Evolutionary conservation across 2,113 vertebrate genomes (phyloP).

Genomic region (Mionectes macconnelli): DNA sequence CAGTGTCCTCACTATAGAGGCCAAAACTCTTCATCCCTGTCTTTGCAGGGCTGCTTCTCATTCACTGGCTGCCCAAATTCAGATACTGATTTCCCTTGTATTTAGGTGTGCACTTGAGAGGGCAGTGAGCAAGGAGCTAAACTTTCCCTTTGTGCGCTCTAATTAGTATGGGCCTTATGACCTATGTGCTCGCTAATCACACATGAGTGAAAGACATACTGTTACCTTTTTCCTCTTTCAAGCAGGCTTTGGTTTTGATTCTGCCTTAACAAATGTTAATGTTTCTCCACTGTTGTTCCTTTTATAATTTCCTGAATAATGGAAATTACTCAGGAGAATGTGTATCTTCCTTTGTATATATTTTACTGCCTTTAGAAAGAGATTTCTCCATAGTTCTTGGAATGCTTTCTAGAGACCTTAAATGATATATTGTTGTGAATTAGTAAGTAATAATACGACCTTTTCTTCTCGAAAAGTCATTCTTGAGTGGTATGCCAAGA

Average conservation of each 20-base stretch:
- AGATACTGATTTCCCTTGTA: not conserved
- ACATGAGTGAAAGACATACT: not conserved
- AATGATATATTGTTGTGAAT: not conserved
- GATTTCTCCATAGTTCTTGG: not conserved
- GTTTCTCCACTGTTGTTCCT: not conserved
- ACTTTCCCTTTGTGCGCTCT: not conserved
- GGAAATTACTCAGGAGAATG: not conserved
- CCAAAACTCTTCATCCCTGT: not conserved
- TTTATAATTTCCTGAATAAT: not conserved
- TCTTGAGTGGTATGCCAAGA: not conserved
- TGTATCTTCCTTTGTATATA: not conserved
- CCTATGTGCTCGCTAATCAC: not conserved
- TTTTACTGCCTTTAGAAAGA: not conserved
- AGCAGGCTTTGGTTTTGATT: not conserved
- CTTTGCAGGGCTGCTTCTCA: not conserved
- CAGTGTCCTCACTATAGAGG: not conserved
- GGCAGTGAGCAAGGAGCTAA: not conserved
- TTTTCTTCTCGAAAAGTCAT: not conserved
- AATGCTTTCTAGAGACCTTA: not conserved
- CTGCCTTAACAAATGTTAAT: not conserved
- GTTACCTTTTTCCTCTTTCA: not conserved
- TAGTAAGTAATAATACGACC: not conserved
- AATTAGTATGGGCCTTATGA: rapidly evolving
- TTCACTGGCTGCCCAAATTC: not conserved
- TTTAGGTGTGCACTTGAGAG: not conserved